phyloP scores from a whole-genome alignment of 2,888 invertebrate species.

The Pheosia gnoma region DNA sequence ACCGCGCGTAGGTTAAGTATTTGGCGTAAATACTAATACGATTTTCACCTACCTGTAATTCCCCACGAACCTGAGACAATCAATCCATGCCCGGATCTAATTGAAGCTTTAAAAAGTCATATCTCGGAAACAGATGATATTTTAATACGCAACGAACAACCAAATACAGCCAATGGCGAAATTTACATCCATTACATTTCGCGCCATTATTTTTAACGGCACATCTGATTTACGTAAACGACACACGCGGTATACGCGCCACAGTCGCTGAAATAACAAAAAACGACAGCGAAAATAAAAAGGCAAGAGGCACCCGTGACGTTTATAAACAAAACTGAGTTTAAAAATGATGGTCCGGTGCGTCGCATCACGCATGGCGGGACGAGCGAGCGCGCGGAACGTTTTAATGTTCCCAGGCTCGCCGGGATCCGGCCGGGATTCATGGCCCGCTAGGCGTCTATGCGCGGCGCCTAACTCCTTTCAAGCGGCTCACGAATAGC shows the following conservation, averaged over 20 bases:
- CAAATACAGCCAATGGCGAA: conserved; percentile 27
- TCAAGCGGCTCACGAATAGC: conserved; percentile 57
- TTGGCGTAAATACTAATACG: too few species aligned
- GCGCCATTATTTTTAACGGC: conserved; percentile 67
- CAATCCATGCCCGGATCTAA: conserved; percentile 19
- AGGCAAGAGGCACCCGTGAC: conserved; percentile 48
- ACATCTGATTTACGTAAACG: conserved; percentile 56
- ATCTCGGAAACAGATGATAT: conserved; percentile 32
- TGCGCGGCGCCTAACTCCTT: conserved; percentile 62
- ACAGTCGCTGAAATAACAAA: conserved; percentile 29
- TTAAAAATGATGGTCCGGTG: conserved; percentile 69
- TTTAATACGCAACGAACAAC: conserved; percentile 34
- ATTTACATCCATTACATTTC: conserved; percentile 46
- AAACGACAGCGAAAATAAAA: conserved; percentile 29
- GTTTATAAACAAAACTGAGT: conserved; percentile 67
- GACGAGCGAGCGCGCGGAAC: conserved; percentile 67
- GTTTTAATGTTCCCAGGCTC: conserved; percentile 67
- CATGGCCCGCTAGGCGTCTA: conserved; percentile 57
- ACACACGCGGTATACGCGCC: conserved; percentile 31
- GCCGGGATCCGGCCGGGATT: conserved; percentile 31
- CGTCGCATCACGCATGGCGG: conserved; percentile 57
- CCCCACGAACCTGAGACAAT: too few species aligned
- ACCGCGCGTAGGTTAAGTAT: too few species aligned
- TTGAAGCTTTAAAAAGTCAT: conserved; percentile 42
- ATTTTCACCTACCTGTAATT: too few species aligned